phyloP scores from a whole-genome alignment of 2,113 vertebrate genomes.

The Saguinus midas region DNA sequence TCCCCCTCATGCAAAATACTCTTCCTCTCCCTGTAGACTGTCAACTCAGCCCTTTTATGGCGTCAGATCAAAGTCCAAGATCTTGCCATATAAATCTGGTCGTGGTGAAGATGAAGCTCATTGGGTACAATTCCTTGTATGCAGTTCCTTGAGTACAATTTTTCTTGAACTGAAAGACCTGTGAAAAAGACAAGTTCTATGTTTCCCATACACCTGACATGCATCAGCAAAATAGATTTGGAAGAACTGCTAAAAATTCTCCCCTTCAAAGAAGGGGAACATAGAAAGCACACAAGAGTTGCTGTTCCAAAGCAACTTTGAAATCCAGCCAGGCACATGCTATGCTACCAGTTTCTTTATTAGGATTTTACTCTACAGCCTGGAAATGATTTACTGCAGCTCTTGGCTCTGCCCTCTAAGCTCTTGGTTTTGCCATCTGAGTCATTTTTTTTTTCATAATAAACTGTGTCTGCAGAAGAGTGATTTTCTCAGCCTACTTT shows the following conservation, averaged over 20 bases:
- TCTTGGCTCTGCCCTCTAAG: background rate
- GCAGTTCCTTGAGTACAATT: background rate
- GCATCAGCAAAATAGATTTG: background rate
- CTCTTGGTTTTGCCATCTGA: background rate
- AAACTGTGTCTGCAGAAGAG: background rate
- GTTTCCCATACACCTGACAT: background rate
- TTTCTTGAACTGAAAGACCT: background rate
- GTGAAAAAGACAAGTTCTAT: background rate
- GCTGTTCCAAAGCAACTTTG: background rate
- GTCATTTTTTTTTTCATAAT: background rate
- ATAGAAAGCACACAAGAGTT: background rate
- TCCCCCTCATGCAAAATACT: background rate
- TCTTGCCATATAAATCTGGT: background rate
- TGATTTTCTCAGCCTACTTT: background rate
- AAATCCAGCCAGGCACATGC: background rate
- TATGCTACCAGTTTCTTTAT: background rate
- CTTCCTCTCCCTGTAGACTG: background rate
- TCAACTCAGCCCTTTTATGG: background rate
- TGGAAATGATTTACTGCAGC: background rate
- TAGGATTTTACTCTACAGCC: background rate
- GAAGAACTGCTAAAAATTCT: background rate
- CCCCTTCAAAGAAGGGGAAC: background rate
- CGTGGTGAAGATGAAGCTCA: background rate
- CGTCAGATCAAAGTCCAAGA: background rate
- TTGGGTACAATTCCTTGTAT: background rate